These are phyloP conservation scores for Aphis gossypii DNA, from an alignment of 1,140 invertebrate species.

Conservation along the genomic window DNA sequence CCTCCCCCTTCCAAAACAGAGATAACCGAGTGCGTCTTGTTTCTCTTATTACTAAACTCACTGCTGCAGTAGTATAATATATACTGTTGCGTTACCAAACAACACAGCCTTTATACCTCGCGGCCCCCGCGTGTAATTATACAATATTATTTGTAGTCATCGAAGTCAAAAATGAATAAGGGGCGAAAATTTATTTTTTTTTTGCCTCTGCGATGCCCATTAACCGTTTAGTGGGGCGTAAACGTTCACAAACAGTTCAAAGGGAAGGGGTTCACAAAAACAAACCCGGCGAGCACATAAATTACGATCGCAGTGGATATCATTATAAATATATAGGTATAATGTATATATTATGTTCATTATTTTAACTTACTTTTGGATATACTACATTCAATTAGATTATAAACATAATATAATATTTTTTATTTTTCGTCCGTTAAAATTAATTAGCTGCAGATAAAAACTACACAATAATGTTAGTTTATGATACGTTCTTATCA, in stretches of 20 bases:
- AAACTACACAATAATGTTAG: background rate
- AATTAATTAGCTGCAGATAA: background rate
- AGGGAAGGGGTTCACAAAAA: constrained; percentile 5
- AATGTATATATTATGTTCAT: background rate
- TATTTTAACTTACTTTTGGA: background rate
- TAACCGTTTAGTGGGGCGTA: constrained; percentile 54
- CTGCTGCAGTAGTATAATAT: background rate
- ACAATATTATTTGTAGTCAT: constrained; percentile 53
- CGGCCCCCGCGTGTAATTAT: constrained; percentile 37
- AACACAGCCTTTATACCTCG: constrained; percentile 36
- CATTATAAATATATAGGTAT: no score
- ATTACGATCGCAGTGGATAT: constrained; percentile 2
- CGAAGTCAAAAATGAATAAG: constrained; percentile 52
- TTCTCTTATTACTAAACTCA: background rate
- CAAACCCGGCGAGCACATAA: constrained; percentile 29
- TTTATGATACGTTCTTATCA: background rate
- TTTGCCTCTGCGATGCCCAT: background rate
- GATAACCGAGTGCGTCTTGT: constrained; percentile 38
- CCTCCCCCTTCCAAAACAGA: constrained; percentile 11
- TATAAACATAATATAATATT: background rate
- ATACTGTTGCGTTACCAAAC: constrained; percentile 20
- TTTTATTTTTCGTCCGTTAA: background rate
- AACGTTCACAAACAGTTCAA: constrained; percentile 50
- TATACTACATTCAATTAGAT: background rate
- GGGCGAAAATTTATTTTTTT: constrained; percentile 31